Evolutionary conservation across 2,113 vertebrate species (phyloP).

Genomic region (Myrmecobius fasciatus): DNA sequence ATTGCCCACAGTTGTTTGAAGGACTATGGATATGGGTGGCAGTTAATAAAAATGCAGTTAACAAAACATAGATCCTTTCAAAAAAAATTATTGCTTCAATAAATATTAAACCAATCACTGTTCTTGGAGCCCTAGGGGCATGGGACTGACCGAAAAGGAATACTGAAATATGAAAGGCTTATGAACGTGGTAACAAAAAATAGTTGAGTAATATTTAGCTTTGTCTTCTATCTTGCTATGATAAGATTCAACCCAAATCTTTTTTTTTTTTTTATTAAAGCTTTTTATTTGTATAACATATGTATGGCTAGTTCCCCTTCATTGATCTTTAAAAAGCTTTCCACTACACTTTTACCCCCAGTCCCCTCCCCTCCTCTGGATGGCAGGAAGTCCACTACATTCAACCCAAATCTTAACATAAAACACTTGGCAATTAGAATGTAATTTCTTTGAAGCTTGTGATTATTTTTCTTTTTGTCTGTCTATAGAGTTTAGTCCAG

Average conservation of each 20-base stretch:
- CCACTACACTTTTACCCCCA: no score
- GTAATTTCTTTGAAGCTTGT: background rate
- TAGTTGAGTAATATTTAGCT: background rate
- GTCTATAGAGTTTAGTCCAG: background rate
- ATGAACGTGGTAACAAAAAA: background rate
- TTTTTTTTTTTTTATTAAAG: no score
- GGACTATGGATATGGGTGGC: background rate
- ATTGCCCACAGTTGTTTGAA: background rate
- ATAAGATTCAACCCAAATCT: background rate
- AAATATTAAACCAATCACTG: background rate
- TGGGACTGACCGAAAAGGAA: background rate
- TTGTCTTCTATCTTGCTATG: background rate
- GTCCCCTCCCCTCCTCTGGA: no score
- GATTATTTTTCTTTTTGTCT: background rate
- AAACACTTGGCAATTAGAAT: background rate
- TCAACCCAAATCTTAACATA: background rate
- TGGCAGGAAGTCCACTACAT: no score
- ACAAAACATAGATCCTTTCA: background rate
- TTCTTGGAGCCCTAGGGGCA: background rate
- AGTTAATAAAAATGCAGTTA: background rate
- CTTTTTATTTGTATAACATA: no score
- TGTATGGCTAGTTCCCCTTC: no score
- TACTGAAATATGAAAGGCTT: background rate
- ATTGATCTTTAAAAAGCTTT: no score
- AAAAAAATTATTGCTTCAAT: background rate